phyloP scores from a whole-genome alignment of 2,888 invertebrate genomes.

The Metacarcinus magister region DNA sequence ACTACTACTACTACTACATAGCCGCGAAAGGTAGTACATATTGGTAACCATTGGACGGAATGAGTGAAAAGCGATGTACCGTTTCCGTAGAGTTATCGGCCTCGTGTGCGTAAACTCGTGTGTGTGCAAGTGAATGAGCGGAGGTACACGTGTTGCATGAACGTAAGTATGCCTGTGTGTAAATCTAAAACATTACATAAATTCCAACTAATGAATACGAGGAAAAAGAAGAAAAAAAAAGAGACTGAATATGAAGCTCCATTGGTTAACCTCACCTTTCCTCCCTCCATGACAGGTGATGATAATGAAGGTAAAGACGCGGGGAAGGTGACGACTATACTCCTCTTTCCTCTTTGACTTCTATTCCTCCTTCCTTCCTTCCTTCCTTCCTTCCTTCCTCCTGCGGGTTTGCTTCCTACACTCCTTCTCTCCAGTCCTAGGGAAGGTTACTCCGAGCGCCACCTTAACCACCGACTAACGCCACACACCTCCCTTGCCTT shows the following conservation, averaged over 20 bases:
- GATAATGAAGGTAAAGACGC: neutral
- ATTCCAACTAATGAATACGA: neutral
- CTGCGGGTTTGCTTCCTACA: neutral
- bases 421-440: neutral
- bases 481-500: slow-evolving; percentile 15
- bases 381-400: neutral
- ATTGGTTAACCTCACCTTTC: slow-evolving; percentile 47
- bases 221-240: neutral
- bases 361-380: neutral
- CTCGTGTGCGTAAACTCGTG: neutral
- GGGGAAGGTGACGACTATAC: neutral
- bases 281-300: slow-evolving; percentile 54
- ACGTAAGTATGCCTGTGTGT: neutral
- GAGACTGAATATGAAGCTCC: no score
- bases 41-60: neutral
- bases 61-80: neutral
- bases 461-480: neutral
- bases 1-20: neutral
- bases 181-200: neutral
- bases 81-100: neutral
- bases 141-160: neutral
- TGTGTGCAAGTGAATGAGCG: neutral
- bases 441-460: neutral
- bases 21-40: neutral
- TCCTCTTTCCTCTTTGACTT: neutral